phyloP scores from a whole-genome alignment of 2,888 invertebrate species.

The Cremastinae sp. region DNA sequence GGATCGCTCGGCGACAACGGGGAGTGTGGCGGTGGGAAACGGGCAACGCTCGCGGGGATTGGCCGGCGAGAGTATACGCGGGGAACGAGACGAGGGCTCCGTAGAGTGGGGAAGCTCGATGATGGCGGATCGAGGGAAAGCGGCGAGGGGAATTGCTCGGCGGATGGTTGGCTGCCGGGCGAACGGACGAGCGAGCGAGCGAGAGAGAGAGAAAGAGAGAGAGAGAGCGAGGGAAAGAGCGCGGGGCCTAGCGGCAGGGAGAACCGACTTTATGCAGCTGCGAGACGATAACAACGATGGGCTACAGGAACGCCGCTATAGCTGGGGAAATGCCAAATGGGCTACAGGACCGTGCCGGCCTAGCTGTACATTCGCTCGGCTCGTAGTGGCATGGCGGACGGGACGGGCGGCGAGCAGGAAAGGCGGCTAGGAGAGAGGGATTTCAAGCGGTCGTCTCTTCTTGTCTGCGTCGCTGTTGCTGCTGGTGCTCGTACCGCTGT shows the following conservation, averaged over 20 bases:
- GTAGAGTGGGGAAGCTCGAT: constrained; percentile 61
- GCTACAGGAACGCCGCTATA: constrained; percentile 81
- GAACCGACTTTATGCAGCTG: constrained; percentile 82
- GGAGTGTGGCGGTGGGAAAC: constrained; percentile 37
- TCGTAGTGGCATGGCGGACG: constrained; percentile 79
- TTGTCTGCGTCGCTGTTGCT: constrained; percentile 71
- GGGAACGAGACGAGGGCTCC: constrained; percentile 65
- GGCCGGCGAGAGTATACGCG: constrained; percentile 52
- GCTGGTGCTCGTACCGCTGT: constrained; percentile 57
- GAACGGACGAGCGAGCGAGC: constrained; percentile 60
- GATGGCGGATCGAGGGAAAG: constrained; percentile 62
- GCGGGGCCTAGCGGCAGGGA: constrained; percentile 68
- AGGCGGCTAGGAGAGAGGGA: constrained; percentile 75
- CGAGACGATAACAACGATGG: constrained; percentile 82
- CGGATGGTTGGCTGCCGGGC: constrained; percentile 60
- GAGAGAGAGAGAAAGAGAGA: constrained; percentile 56
- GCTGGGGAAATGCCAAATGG: constrained; percentile 81
- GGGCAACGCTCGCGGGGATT: constrained; percentile 62
- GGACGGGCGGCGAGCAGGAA: constrained; percentile 77
- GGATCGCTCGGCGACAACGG: constrained; percentile 43
- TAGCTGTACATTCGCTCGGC: constrained; percentile 77
- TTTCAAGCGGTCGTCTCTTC: constrained; percentile 78
- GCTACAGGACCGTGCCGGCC: constrained; percentile 80
- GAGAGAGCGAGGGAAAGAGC: constrained; percentile 62
- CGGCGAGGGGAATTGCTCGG: constrained; percentile 55